Evolutionary conservation across 2,888 invertebrate genomes (phyloP).

Genomic region (Drosophila mimetica): DNA sequence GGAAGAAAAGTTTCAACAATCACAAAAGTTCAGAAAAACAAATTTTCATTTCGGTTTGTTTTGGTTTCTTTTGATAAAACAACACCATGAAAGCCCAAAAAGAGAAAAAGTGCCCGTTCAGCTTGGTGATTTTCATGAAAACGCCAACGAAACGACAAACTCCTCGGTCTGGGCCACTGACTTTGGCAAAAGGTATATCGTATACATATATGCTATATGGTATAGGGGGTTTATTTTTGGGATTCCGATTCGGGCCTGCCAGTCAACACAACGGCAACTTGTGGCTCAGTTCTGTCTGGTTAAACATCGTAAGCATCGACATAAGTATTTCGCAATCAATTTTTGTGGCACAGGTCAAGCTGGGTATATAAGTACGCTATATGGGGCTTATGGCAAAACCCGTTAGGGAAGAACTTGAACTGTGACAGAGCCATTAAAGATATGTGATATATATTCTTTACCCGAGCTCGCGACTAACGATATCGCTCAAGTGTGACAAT

Average conservation of each 20-base stretch:
- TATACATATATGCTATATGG: background rate
- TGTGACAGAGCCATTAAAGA: slow-evolving; percentile 70
- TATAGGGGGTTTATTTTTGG: slow-evolving; percentile 22
- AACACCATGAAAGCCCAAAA: slow-evolving; percentile 34
- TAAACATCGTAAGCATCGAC: slow-evolving; percentile 65
- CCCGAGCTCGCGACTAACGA: slow-evolving; percentile 27
- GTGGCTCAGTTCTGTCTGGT: slow-evolving; percentile 64
- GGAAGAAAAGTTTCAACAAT: slow-evolving; percentile 60
- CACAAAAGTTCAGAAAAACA: slow-evolving; percentile 63
- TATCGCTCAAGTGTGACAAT: slow-evolving; percentile 73
- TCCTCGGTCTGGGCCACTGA: slow-evolving; percentile 54
- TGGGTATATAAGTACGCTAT: background rate
- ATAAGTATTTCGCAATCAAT: slow-evolving; percentile 75
- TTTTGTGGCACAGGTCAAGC: slow-evolving; percentile 71
- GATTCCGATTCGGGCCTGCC: slow-evolving; percentile 19
- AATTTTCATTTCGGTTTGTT: slow-evolving; percentile 65
- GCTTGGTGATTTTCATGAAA: slow-evolving; percentile 75
- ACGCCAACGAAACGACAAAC: slow-evolving; percentile 72
- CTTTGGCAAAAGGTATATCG: slow-evolving; percentile 44
- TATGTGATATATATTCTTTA: slow-evolving; percentile 44
- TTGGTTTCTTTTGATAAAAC: slow-evolving; percentile 57
- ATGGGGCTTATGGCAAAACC: slow-evolving; percentile 33
- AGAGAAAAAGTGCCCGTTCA: slow-evolving; percentile 63
- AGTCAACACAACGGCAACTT: slow-evolving; percentile 21
- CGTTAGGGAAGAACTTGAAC: slow-evolving; percentile 58